Conservation (phyloP, 2,113 vertebrate species). For the Manacus vitellinus region DNA sequence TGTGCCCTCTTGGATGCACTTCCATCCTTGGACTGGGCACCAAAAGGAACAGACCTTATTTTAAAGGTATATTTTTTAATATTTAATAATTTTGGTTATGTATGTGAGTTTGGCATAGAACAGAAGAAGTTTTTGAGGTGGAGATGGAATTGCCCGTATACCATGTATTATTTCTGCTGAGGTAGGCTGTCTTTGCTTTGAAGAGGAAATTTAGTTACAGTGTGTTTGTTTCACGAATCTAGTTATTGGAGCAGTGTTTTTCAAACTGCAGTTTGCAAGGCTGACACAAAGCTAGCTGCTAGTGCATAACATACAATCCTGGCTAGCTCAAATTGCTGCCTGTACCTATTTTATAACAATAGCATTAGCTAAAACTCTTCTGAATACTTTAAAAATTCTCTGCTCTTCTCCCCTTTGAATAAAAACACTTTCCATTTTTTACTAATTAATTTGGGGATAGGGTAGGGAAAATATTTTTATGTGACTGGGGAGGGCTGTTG, state of each 20-base stretch:
- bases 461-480: neutral
- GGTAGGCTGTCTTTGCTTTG: neutral
- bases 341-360: neutral
- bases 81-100: neutral
- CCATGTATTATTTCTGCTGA: neutral
- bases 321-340: neutral
- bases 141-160: neutral
- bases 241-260: neutral
- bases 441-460: neutral
- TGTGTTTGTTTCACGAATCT: neutral
- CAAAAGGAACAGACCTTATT: neutral
- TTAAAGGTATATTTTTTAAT: neutral
- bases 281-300: neutral
- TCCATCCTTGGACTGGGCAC: neutral
- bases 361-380: neutral
- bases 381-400: neutral
- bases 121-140: neutral
- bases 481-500: neutral
- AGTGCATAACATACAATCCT: neutral
- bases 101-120: neutral
- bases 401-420: neutral
- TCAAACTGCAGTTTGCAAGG: neutral
- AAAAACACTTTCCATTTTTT: neutral
- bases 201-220: neutral
- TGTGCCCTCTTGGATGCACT: fast-evolving